phyloP scores from a whole-genome alignment of 2,113 vertebrate species.

The Willisornis vidua region DNA sequence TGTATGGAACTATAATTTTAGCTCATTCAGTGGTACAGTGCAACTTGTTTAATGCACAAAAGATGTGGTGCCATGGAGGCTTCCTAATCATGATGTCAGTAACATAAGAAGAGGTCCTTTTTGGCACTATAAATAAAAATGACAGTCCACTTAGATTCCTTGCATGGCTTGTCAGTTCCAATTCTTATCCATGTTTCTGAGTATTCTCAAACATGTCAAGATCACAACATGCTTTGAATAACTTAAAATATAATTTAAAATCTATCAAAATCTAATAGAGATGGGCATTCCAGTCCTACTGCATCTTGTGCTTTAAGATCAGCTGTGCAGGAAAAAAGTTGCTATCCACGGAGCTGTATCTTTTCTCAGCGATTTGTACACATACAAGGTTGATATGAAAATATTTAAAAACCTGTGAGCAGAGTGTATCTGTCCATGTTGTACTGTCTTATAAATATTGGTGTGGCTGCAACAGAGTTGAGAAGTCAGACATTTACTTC shows the following conservation, averaged over 20 bases:
- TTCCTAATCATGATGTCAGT: slow-evolving; percentile 30
- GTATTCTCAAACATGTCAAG: slow-evolving; percentile 34
- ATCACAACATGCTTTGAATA: slow-evolving; percentile 51
- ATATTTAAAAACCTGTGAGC: not conserved
- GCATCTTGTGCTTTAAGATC: not conserved
- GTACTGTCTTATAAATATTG: not conserved
- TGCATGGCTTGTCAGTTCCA: slow-evolving; percentile 54
- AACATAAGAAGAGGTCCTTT: slow-evolving; percentile 36
- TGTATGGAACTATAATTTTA: not conserved
- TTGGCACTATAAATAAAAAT: slow-evolving; percentile 44
- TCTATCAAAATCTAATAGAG: not conserved
- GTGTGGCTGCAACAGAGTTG: not conserved
- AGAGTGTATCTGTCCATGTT: not conserved
- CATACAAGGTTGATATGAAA: not conserved
- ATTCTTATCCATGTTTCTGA: slow-evolving; percentile 31
- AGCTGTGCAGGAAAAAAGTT: not conserved
- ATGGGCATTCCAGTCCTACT: not conserved
- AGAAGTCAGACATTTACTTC: not conserved
- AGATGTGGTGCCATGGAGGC: not conserved
- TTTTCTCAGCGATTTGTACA: not conserved
- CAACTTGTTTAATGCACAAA: not conserved
- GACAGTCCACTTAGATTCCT: slow-evolving; percentile 56
- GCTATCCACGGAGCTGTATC: not conserved
- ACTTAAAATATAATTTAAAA: slow-evolving; percentile 10
- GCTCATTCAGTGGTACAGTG: not conserved